A percentile compares a stretch with the other conserved stretches of the same genome.
phyloP scores from a whole-genome alignment of 2,888 invertebrate species.

The Rhingia campestris region DNA sequence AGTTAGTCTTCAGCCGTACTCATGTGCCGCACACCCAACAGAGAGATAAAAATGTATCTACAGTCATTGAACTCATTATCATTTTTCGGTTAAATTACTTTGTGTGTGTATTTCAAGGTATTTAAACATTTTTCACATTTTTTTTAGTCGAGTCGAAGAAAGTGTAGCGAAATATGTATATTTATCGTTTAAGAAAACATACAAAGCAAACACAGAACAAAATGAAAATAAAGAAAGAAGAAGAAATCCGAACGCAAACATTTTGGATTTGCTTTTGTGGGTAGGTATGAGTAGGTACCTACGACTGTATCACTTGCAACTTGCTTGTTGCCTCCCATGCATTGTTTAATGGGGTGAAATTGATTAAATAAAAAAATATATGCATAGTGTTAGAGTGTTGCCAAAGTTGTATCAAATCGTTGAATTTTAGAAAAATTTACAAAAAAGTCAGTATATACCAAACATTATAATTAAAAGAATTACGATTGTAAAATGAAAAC shows the following conservation, averaged over 20 bases:
- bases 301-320: neutral
- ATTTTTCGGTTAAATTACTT: slow-evolving; percentile 44
- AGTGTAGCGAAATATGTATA: slow-evolving; percentile 46
- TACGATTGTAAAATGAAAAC: too few relatives aligned
- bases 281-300: too few relatives aligned
- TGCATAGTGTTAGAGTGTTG: neutral
- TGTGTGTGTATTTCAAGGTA: slow-evolving; percentile 19
- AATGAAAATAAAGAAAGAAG: slow-evolving; percentile 3
- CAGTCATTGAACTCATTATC: slow-evolving; percentile 73
- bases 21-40: slow-evolving; percentile 25
- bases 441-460: too few relatives aligned
- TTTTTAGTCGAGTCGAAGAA: slow-evolving; percentile 22
- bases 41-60: slow-evolving; percentile 61
- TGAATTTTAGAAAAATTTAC: neutral
- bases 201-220: neutral
- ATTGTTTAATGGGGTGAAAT: slow-evolving; percentile 2
- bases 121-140: slow-evolving; percentile 15
- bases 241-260: slow-evolving; percentile 26
- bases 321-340: neutral
- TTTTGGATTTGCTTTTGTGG: neutral
- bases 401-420: neutral
- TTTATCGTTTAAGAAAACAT: slow-evolving; percentile 15
- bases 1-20: slow-evolving; percentile 28
- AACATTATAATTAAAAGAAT: too few relatives aligned
- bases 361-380: neutral